Evolutionary conservation across 53 echinoderm and acorn worm genomes (phyloP), one percentile per base, ranked within the genome.

Genomic region (Holothuria scabra): DNA sequence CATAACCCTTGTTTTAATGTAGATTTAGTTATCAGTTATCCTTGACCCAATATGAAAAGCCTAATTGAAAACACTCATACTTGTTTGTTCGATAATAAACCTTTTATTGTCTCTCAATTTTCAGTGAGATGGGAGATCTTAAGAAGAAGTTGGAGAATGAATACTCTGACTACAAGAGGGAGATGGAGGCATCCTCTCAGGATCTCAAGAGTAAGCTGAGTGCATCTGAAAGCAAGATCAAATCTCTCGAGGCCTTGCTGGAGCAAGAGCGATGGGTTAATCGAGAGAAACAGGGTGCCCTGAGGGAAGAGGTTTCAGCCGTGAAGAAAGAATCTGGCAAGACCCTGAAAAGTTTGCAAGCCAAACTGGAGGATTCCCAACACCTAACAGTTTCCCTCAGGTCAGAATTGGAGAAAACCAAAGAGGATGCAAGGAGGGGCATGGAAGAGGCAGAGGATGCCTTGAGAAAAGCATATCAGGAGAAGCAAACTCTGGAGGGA

Each of bases 201-300:
- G 37, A 61, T 31, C 33, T 82, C 60, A 82, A 63, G 13, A 65
- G 65, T 30, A 82, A 82, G 32, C 61, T 82, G 37, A 31, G 30
- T 10, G 46, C 30, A 60, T 46, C 65, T 29, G 25, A 57, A 12
- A 23, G 48, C 68, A 67, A 66, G 46, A 25, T 67, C 23, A 66
- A 84, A 37, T 66, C 84, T 67, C 56, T 84, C 9, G 67, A 84
- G 84, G 68, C 56, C 32, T 56, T 67, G 67, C 67, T 68, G 18
- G 86, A 86, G 28, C 76, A 86, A 23, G 74, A 86, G 46, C 60
- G 65, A 33, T 79, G 86, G 86, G 62, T 64, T 26, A 60, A 49
- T 16, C 25, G 79, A n/a, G 60, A 76, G 16, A 78, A 86, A 28
- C 62, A 79, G 10, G 62, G 76, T 38, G 86, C 78, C 65, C 78